These are phyloP conservation scores for Cryptoblepharus egeriae DNA, from an alignment of 2,797 vertebrate genomes.

Conservation along the genomic window DNA sequence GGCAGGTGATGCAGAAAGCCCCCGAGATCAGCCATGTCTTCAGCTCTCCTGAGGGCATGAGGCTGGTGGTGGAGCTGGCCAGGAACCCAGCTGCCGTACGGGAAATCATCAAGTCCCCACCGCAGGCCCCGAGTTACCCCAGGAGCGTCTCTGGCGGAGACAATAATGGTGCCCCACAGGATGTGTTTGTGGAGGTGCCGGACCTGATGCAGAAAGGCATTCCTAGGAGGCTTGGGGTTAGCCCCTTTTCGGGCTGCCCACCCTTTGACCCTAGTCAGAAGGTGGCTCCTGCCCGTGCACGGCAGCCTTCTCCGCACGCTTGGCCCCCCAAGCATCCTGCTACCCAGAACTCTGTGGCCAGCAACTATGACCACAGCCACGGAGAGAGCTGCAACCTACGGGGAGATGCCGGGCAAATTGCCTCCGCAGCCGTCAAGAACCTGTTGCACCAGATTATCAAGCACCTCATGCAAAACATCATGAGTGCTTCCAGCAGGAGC, in stretches of 20 bases:
- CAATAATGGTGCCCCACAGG: conserved; percentile 86
- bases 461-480: background rate
- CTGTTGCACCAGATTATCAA: background rate
- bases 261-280: accelerated
- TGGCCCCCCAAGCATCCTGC: background rate
- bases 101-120: conserved; percentile 93
- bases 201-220: conserved; percentile 89
- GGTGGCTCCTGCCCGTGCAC: background rate
- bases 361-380: background rate
- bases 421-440: accelerated
- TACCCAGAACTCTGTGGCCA: accelerated
- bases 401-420: background rate
- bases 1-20: conserved; percentile 89
- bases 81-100: conserved; percentile 93
- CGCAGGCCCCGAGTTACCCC: conserved; percentile 88
- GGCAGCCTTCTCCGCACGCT: background rate
- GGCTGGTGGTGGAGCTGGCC: conserved; percentile 90
- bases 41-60: conserved; percentile 92
- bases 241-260: conserved; percentile 80
- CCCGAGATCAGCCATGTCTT: conserved; percentile 92
- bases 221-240: conserved; percentile 87
- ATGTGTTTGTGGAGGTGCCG: conserved; percentile 89
- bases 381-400: background rate
- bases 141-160: conserved; percentile 92
- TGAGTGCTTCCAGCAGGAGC: accelerated